Conservation (phyloP, 2,797 vertebrate species). For the Tokudaia muenninki region DNA sequence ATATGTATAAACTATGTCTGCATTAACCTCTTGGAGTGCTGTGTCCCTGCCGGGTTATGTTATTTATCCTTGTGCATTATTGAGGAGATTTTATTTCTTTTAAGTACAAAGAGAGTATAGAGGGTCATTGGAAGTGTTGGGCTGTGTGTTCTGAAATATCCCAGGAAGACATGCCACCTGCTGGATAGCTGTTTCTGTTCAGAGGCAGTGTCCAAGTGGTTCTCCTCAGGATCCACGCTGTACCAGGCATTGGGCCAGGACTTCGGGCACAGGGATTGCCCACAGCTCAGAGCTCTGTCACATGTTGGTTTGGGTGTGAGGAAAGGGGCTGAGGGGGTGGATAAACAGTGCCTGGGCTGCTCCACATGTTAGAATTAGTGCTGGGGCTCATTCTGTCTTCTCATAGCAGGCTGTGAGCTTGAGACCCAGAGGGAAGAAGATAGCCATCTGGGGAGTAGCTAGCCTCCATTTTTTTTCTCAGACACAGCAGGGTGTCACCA, state of each 20-base stretch:
- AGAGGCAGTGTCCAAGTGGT: not conserved
- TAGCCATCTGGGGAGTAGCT: not conserved
- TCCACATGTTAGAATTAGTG: not conserved
- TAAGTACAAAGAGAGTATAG: constrained; percentile 26
- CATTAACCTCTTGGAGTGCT: not conserved
- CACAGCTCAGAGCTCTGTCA: too few species aligned
- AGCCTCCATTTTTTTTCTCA: not conserved
- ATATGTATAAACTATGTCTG: not conserved
- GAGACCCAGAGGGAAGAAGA: not conserved
- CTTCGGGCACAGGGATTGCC: not conserved
- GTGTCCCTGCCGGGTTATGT: not conserved
- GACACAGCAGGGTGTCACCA: not conserved
- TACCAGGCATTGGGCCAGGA: not conserved
- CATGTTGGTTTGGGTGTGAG: too few species aligned
- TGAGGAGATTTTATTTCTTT: constrained; percentile 25
- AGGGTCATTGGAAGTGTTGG: constrained; percentile 35
- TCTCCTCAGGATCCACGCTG: not conserved
- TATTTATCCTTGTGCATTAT: not conserved
- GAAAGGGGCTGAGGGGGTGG: not conserved
- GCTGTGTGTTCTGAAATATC: constrained; percentile 38
- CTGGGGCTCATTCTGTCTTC: not conserved
- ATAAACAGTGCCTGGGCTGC: fast-evolving
- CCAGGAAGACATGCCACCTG: not conserved
- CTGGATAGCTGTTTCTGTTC: not conserved
- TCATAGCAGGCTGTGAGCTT: not conserved